phyloP scores from a whole-genome alignment of 1,140 invertebrate genomes.

The Mercenaria mercenaria region DNA sequence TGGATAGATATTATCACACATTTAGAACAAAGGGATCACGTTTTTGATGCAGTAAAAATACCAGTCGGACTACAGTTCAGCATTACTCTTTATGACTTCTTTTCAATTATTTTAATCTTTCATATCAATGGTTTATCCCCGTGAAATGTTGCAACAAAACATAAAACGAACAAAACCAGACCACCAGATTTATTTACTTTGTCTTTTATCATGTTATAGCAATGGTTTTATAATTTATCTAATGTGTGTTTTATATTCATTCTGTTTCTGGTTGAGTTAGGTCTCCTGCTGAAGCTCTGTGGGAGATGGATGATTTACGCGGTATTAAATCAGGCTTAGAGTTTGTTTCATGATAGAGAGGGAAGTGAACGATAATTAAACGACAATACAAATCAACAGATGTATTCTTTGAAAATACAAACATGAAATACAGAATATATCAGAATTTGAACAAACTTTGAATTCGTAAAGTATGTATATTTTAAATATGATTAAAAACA shows the following conservation, averaged over 20 bases:
- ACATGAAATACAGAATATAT: no score
- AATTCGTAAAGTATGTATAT: no score
- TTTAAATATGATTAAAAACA: no score
- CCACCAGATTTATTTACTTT: slow-evolving; percentile 29
- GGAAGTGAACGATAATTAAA: no score
- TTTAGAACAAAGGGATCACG: no score
- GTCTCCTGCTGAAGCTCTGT: not conserved
- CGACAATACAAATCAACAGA: no score
- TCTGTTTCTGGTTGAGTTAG: slow-evolving; percentile 13
- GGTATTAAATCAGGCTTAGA: not conserved
- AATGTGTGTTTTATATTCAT: slow-evolving; percentile 14
- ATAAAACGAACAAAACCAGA: slow-evolving; percentile 34
- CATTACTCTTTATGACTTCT: slow-evolving; percentile 11
- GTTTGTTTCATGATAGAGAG: no score
- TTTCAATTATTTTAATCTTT: slow-evolving; percentile 38
- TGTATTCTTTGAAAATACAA: no score
- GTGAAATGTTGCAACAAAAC: not conserved
- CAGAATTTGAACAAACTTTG: no score
- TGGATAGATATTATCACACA: no score
- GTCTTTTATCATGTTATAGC: slow-evolving; percentile 34
- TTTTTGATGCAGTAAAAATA: not conserved
- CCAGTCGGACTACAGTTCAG: not conserved
- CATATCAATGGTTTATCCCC: not conserved
- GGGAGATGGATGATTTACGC: not conserved
- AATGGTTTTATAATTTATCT: slow-evolving; percentile 43